Conservation (phyloP, 23 tunicate genomes). For the Aplidium turbinatum region DNA sequence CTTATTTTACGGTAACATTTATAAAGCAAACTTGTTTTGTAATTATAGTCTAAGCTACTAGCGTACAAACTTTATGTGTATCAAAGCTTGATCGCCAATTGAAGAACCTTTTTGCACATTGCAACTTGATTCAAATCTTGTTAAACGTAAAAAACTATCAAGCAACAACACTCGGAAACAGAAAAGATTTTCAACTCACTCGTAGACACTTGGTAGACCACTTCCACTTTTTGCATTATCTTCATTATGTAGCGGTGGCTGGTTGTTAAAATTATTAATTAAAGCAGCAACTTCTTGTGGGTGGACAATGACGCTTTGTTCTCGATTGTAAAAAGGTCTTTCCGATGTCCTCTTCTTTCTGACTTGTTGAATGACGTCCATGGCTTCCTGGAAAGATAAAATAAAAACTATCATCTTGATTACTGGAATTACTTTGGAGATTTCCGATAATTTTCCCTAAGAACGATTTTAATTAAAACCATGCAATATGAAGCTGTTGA, state of each 20-base stretch:
- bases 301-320: slow-evolving; percentile 51
- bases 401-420: not conserved
- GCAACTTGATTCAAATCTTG: no score
- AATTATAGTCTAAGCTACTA: no score
- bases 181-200: not conserved
- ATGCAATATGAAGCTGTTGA: no score
- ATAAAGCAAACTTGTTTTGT: no score
- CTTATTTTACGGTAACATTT: no score
- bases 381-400: slow-evolving; percentile 60
- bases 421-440: not conserved
- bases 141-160: no score
- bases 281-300: slow-evolving; percentile 76
- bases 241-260: slow-evolving; percentile 6
- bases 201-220: not conserved
- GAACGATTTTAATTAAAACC: no score
- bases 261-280: slow-evolving; percentile 36
- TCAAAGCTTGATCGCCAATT: no score
- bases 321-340: slow-evolving; percentile 19
- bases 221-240: not conserved
- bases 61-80: no score
- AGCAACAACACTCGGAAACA: no score
- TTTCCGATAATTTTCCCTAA: no score
- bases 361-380: slow-evolving; percentile 43
- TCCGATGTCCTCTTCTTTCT: slow-evolving; percentile 20
- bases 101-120: no score